These are phyloP conservation scores for Amphipyra berbera DNA, from an alignment of 2,888 invertebrate genomes.

Conservation along the genomic window DNA sequence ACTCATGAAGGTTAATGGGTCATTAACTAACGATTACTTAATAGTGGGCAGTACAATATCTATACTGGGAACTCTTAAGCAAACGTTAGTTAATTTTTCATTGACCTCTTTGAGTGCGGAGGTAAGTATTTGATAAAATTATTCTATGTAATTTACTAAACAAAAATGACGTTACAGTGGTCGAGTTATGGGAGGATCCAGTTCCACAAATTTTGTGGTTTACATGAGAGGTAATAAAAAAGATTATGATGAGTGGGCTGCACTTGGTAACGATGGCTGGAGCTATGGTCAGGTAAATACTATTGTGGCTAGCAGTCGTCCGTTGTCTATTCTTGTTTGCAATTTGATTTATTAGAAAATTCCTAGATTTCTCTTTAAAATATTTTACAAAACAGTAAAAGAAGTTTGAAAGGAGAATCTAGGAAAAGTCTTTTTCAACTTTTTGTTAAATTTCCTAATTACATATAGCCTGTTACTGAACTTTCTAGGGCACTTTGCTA, in stretches of 20 bases:
- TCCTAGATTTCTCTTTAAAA: neutral
- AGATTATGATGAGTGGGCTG: conserved; percentile 92
- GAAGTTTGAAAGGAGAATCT: too few relatives aligned
- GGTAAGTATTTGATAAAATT: neutral
- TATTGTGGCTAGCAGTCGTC: neutral
- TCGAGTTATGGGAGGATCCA: conserved; percentile 92
- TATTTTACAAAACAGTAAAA: too few relatives aligned
- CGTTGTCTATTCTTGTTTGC: too few relatives aligned
- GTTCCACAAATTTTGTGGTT: conserved; percentile 91
- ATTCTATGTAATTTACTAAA: conserved; percentile 2
- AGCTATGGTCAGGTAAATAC: conserved; percentile 86
- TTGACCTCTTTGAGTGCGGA: too few relatives aligned
- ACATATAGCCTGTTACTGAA: neutral
- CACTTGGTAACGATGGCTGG: conserved; percentile 91
- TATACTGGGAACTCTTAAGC: too few relatives aligned
- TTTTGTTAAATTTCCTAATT: neutral
- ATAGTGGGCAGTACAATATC: too few relatives aligned
- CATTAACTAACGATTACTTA: too few relatives aligned
- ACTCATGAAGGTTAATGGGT: too few relatives aligned
- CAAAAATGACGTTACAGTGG: conserved; percentile 79
- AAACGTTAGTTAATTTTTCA: too few relatives aligned
- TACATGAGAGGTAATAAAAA: conserved; percentile 91
- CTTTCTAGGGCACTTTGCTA: neutral
- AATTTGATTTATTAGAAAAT: too few relatives aligned
- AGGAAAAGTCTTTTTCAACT: too few relatives aligned